These are phyloP conservation scores for Ladona fulva DNA, from an alignment of 1,140 invertebrate species.

Conservation along the genomic window DNA sequence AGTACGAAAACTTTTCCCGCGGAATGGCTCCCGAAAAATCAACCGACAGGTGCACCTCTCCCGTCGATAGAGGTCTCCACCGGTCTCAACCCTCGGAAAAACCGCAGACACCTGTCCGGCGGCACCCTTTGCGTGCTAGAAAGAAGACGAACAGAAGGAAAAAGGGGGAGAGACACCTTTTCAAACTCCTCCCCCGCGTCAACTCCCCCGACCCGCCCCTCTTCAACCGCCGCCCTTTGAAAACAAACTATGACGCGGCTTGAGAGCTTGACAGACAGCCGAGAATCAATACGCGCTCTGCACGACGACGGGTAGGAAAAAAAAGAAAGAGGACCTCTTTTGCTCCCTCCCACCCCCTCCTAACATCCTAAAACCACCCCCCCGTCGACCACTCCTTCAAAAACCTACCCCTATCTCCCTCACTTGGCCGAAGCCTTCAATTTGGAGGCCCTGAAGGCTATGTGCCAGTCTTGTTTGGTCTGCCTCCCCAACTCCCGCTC, in stretches of 20 bases:
- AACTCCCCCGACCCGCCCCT: not conserved
- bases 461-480: not conserved
- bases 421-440: not conserved
- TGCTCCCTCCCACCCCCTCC: not conserved
- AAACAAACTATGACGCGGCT: not conserved
- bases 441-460: slow-evolving; percentile 7
- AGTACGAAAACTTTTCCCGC: not conserved
- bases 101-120: not conserved
- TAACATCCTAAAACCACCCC: not conserved
- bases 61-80: not conserved
- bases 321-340: not conserved
- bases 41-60: not conserved
- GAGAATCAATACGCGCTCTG: not conserved
- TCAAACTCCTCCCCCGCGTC: not conserved
- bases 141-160: not conserved
- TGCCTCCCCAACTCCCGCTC: not conserved
- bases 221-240: not conserved
- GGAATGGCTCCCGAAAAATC: not conserved
- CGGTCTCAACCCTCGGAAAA: not conserved
- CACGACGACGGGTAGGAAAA: not conserved
- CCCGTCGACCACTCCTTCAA: not conserved
- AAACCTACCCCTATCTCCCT: not conserved
- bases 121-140: not conserved
- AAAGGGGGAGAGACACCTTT: not conserved
- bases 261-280: not conserved